phyloP scores from a whole-genome alignment of 2,888 invertebrate species.

The Herminia tarsipennalis region DNA sequence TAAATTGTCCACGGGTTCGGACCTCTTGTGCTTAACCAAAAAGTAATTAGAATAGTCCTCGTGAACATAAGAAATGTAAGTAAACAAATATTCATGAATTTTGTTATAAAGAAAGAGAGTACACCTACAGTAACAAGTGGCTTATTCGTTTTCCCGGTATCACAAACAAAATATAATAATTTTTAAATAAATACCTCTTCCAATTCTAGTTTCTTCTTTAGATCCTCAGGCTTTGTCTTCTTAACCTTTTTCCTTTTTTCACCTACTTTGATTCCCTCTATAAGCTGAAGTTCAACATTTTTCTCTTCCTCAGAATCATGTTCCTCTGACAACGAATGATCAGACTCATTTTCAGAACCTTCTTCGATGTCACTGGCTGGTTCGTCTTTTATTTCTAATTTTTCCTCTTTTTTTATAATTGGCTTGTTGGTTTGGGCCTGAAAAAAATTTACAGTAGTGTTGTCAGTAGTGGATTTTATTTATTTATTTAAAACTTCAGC shows the following conservation, averaged over 20 bases:
- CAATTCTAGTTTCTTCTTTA: conserved; percentile 76
- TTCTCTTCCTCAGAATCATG: conserved; percentile 23
- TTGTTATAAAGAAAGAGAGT: too few relatives aligned
- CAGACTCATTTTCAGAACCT: conserved; percentile 33
- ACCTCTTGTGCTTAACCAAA: too few relatives aligned
- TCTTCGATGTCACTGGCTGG: conserved; percentile 54
- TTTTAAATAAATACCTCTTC: conserved; percentile 69
- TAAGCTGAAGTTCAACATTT: conserved; percentile 61
- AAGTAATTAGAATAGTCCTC: too few relatives aligned
- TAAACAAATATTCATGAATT: too few relatives aligned
- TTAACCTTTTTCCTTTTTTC: conserved; percentile 74
- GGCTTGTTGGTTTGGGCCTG: conserved; percentile 20
- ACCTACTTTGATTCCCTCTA: conserved; percentile 74
- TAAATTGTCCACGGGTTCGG: too few relatives aligned
- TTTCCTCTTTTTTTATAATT: conserved; percentile 48
- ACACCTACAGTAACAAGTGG: too few relatives aligned
- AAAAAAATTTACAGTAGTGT: conserved; percentile 1
- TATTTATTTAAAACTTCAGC: too few relatives aligned
- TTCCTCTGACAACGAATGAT: conserved; percentile 36
- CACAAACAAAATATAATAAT: neutral
- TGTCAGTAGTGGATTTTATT: too few relatives aligned
- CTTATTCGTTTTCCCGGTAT: too few relatives aligned
- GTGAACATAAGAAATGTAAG: too few relatives aligned
- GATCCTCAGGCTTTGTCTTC: conserved; percentile 74
- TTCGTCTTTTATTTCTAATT: conserved; percentile 53